Conservation (phyloP, 2,888 invertebrate genomes). For the Altica lythri region DNA sequence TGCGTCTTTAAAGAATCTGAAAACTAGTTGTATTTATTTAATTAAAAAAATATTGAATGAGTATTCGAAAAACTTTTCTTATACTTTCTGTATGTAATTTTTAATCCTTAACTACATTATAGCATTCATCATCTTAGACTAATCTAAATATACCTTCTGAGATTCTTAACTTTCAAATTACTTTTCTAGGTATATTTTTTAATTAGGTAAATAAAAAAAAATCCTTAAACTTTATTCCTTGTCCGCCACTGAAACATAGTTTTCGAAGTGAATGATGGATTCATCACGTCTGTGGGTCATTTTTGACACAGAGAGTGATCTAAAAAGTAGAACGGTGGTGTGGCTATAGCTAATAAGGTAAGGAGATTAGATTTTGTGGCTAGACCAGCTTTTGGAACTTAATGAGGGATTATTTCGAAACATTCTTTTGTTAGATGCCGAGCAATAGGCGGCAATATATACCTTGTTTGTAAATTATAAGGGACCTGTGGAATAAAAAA, state of each 20-base stretch:
- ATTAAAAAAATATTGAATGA: no score
- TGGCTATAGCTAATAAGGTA: constrained; percentile 34
- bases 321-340: constrained; percentile 28
- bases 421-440: constrained; percentile 28
- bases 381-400: constrained; percentile 20
- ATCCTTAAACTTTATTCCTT: no score
- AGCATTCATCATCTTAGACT: no score
- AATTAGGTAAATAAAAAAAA: no score
- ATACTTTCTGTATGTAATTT: no score
- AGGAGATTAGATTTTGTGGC: constrained; percentile 33
- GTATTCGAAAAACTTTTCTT: no score
- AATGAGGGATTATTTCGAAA: constrained; percentile 29
- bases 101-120: no score
- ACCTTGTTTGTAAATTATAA: constrained; percentile 29
- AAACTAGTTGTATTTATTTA: no score
- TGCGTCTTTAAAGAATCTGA: no score
- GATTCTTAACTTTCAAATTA: no score
- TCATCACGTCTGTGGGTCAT: constrained; percentile 35
- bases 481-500: constrained; percentile 19
- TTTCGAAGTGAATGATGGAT: constrained; percentile 37
- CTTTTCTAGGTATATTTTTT: no score
- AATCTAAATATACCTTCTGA: no score
- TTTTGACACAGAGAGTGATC: constrained; percentile 32
- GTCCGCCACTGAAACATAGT: constrained; percentile 15
- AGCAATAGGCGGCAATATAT: constrained; percentile 18